Evolutionary conservation across 1,140 invertebrate species (phyloP).

Genomic region (Vanessa atalanta): DNA sequence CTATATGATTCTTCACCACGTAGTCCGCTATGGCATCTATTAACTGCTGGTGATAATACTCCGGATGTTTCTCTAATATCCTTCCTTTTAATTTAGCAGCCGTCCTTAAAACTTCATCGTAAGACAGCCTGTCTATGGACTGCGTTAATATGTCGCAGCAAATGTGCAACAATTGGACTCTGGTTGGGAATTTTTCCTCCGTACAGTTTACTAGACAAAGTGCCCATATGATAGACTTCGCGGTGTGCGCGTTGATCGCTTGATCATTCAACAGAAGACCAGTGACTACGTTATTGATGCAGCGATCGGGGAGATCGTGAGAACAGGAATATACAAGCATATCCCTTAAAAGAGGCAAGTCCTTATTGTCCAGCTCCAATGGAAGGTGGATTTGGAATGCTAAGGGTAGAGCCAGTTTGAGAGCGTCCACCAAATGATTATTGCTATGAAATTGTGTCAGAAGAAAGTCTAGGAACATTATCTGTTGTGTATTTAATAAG

Average conservation of each 20-base stretch:
- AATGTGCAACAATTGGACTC: conserved; percentile 72
- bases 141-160: conserved; percentile 72
- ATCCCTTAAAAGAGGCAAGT: conserved; percentile 75
- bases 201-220: conserved; percentile 74
- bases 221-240: conserved; percentile 79
- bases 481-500: conserved; percentile 81
- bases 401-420: conserved; percentile 83
- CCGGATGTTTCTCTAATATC: conserved; percentile 66
- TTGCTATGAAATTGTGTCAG: conserved; percentile 64
- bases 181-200: conserved; percentile 56
- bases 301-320: conserved; percentile 76
- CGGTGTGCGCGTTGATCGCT: conserved; percentile 66
- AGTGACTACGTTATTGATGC: conserved; percentile 76
- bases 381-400: conserved; percentile 83
- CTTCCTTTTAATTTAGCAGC: conserved; percentile 70
- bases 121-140: conserved; percentile 66
- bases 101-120: conserved; percentile 74
- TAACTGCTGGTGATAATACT: conserved; percentile 83
- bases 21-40: conserved; percentile 77
- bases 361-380: conserved; percentile 79
- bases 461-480: conserved; percentile 83
- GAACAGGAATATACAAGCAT: conserved; percentile 79
- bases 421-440: conserved; percentile 82
- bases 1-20: conserved; percentile 75
- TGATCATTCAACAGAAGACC: conserved; percentile 69